Evolutionary conservation across 2,797 vertebrate species (phyloP).

Genomic region (Lateolabrax maculatus): DNA sequence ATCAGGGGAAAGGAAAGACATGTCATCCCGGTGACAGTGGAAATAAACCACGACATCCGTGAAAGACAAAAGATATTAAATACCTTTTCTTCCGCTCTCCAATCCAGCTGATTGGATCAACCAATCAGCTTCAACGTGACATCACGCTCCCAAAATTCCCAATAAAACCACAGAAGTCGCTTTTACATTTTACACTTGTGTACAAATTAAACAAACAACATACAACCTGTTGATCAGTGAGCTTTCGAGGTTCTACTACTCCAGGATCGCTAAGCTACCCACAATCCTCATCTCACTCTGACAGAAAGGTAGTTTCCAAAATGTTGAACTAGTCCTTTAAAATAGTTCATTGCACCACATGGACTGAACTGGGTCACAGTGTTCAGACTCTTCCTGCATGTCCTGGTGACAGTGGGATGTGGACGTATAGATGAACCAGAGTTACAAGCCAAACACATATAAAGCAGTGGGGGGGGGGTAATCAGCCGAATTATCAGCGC

Average conservation of each 20-base stretch:
- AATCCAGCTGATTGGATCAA: too few relatives aligned
- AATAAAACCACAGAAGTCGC: too few relatives aligned
- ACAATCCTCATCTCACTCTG: not conserved
- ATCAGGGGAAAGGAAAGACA: too few relatives aligned
- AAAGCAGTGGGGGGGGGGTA: not conserved
- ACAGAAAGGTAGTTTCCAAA: not conserved
- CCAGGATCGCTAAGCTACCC: conserved; percentile 11
- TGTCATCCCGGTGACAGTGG: too few relatives aligned
- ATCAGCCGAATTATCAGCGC: conserved; percentile 23
- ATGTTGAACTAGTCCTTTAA: not conserved
- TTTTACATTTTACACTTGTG: too few relatives aligned
- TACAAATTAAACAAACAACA: too few relatives aligned
- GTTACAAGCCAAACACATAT: not conserved
- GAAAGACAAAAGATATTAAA: too few relatives aligned
- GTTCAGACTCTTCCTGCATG: not conserved
- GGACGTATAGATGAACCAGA: not conserved
- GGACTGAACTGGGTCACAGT: not conserved
- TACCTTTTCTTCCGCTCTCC: too few relatives aligned
- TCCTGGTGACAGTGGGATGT: not conserved
- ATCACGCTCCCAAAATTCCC: too few relatives aligned
- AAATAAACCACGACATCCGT: too few relatives aligned
- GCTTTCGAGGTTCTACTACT: not conserved
- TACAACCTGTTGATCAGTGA: not conserved
- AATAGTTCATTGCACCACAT: not conserved
- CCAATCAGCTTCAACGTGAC: too few relatives aligned